Conservation (phyloP, 1,140 invertebrate genomes). For the Melitaea cinxia region DNA sequence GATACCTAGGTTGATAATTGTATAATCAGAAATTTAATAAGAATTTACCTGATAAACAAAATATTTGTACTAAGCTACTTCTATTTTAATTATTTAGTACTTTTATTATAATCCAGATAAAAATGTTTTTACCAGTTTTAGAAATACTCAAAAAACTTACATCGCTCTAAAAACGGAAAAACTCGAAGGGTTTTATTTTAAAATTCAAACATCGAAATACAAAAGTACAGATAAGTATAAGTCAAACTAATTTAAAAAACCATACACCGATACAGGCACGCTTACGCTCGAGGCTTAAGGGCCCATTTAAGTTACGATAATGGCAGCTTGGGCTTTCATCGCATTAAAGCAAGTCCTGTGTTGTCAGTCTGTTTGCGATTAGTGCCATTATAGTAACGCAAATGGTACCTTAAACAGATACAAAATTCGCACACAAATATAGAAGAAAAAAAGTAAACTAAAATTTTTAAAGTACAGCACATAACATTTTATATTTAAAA, state of each 20-base stretch:
- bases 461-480: too few relatives aligned
- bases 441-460: background rate
- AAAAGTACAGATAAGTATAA: constrained; percentile 18
- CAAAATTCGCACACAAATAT: background rate
- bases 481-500: constrained; percentile 25
- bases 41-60: too few relatives aligned
- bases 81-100: too few relatives aligned
- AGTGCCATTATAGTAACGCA: background rate
- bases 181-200: background rate
- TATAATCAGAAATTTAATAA: too few relatives aligned
- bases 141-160: too few relatives aligned
- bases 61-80: too few relatives aligned
- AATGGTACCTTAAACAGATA: background rate
- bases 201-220: background rate
- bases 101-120: too few relatives aligned
- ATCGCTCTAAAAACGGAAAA: too few relatives aligned
- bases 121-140: too few relatives aligned
- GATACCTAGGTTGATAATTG: too few relatives aligned
- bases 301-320: background rate
- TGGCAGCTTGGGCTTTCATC: too few relatives aligned
- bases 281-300: constrained; percentile 10
- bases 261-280: constrained; percentile 23
- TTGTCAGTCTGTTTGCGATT: background rate
- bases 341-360: too few relatives aligned
- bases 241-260: constrained; percentile 5